Evolutionary conservation across 2,888 invertebrate species (phyloP), one percentile per base, ranked within the genome.

Genomic region (Zele albiditarsus): DNA sequence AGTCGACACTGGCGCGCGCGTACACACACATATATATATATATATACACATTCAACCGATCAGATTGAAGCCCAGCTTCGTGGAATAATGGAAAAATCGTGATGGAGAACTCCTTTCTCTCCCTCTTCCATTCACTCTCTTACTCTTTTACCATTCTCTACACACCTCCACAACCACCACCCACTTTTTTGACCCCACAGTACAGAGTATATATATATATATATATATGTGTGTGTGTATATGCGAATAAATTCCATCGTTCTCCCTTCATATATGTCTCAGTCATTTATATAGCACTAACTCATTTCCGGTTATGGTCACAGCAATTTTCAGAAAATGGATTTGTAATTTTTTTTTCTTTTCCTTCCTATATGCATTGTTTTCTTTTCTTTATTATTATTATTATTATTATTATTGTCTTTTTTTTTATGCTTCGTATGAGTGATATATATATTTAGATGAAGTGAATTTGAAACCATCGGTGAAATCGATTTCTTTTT

Each of bases 31-130:
- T 46, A 46, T 49, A 57, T 63, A 68, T 68, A 42, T 66, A 58
- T 14, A 46, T 46, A 46, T 49, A 57, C 68, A 68, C 71, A 42
- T 66, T 70, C 75, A 74, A 74, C 73, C 73, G 79, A 78, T 80
- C 77, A 80, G 79, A 79, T 80, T 78, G 78, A 76, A 79, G 74
- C 78, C 71, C 79, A 71, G 66, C 72, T 76, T 71, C 63, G 76
- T 73, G 63, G 73, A 78, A 79, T 80, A 76, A 79, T 79, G 78
- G 78, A 77, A 79, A 80, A 78, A 79, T 75, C 70, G 69, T 78
- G 70, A 76, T 73, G 71, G 74, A 77, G 68, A 67, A 68, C 33
- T 53, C 27, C 27, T 14, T 49, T 27, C 46, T 57, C 10, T 38
- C 12, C 27, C 8, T 60, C 23, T 53, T 10, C 20, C 20, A 20